These are phyloP conservation scores for Pterobdella sp. DNA, from an alignment of 2,888 invertebrate genomes.

Conservation along the genomic window DNA sequence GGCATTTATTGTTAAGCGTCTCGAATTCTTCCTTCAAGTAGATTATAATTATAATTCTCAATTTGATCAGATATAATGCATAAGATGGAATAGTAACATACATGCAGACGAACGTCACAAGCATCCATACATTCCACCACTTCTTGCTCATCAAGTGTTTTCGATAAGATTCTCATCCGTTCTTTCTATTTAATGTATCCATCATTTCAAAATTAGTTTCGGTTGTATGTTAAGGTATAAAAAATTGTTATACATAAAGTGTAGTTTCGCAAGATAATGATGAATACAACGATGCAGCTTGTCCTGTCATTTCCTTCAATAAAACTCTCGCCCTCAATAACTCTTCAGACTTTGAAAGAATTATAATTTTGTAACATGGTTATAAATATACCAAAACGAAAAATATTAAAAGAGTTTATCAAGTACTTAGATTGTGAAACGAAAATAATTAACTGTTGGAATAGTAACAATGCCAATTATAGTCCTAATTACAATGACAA, in stretches of 20 bases:
- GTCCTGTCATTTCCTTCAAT: not conserved
- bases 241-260: too few relatives aligned
- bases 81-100: not conserved
- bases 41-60: too few relatives aligned
- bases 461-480: too few relatives aligned
- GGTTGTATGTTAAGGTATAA: too few relatives aligned
- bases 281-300: not conserved
- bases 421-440: too few relatives aligned
- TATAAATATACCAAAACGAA: too few relatives aligned
- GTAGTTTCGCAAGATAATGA: not conserved
- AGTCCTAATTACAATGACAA: too few relatives aligned
- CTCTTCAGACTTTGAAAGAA: not conserved
- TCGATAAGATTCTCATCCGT: not conserved
- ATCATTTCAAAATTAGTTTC: too few relatives aligned
- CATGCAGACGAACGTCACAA: not conserved
- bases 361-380: too few relatives aligned
- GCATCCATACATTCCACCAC: not conserved
- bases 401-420: too few relatives aligned
- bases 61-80: not conserved
- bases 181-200: too few relatives aligned
- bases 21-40: not conserved
- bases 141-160: not conserved
- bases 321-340: not conserved
- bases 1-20: not conserved
- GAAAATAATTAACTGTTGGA: too few relatives aligned